Base-by-base conservation (phyloP, 2,888 invertebrate genomes). In the Autographa pulchrina region DNA sequence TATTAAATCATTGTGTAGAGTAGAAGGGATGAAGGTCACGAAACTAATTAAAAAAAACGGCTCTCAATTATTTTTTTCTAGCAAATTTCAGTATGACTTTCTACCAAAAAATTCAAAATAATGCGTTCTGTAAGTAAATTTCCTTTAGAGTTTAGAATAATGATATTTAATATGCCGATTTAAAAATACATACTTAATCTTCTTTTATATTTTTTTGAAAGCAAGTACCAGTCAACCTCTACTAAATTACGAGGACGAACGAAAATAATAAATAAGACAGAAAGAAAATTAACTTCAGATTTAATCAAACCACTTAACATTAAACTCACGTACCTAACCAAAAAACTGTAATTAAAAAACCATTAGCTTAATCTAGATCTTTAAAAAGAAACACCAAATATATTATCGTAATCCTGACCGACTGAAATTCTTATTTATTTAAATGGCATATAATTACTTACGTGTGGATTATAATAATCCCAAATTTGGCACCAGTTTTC, bases 391-490 rank as follows among this genome's bases (percentile, higher is more conserved):
- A 6, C 6, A 5, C 13, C 54, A 9, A 25, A 20, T 0, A 56
- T 3, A 18, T 54, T 13, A 54, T 20, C 18, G 54, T 6, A 11
- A 20, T 13, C 54, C 13, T 20, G 14, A 25, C 13, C 25, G 20
- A 20, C 54, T 20, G 13, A 13, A 56, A 25, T 9, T 25, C 13
- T 25, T 54, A 18, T 3, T 18, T 14, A 20, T 54, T 25, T 25
- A 25, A 56, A 25, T 25, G 7, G 16, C 32, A 16, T 3, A 25
- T 25, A 25, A 52, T 74, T 67, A 63, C 9, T 70, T 60, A 66
- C 41, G 6, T 9, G 16, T 18, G 48, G 48, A 74, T 67, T 74
- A 54, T 60, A 41, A 25, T 65, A 68, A 77, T 68, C 74, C 61
- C 20, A 2, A 18, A 56, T 13, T 56, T 25, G 25, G 25, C 52